Evolutionary conservation across 2,888 invertebrate genomes (phyloP), one percentile per base, ranked within the genome.

Genomic region (Microdon myrmicae): DNA sequence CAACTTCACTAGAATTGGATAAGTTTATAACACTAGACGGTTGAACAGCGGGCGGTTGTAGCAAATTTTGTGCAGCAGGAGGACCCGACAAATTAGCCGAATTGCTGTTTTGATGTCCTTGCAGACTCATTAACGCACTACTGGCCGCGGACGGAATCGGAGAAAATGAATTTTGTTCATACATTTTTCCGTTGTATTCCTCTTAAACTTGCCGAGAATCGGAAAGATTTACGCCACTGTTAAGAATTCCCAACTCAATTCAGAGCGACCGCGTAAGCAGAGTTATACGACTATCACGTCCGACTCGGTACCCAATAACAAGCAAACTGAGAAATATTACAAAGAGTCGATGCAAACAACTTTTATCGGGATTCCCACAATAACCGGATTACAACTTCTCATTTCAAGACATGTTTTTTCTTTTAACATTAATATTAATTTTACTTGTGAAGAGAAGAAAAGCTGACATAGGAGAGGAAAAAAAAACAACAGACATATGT

Each of bases 1-100:
- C 81, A 31, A 83, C 82, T 71, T 83, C 82, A 56, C 74, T 79
- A 1, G 83, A 83, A 68, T 82, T 79, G 13, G 82, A 81, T 12
- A 83, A 69, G 67, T 82, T 82, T 14, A 83, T 79, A 28, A 79
- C 77, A 67, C 71, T 79, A 44, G 76, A 73, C 7, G 79, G 78
- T 53, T 77, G 78, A 29, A 76, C 69, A 6, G 73, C 67, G 5
- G 77, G 75, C 67, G 72, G 72, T 2, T 72, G 68, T 22, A 74
- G 76, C 4, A 73, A 58, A 26, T 70, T 76, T 45, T 75, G 76
- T 2, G 71, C 49, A 14, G 72, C 70, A 3, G 72, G 64, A 9
- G 72, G 68, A 17, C 70, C 58, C n/a, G 68, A 17, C 28, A 68
- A 14, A 43, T 43, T 51, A 0, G 69, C 69, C 19, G 70, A 68